Conservation (phyloP, 1,140 invertebrate species). For the Meloidogyne floridensis region DNA sequence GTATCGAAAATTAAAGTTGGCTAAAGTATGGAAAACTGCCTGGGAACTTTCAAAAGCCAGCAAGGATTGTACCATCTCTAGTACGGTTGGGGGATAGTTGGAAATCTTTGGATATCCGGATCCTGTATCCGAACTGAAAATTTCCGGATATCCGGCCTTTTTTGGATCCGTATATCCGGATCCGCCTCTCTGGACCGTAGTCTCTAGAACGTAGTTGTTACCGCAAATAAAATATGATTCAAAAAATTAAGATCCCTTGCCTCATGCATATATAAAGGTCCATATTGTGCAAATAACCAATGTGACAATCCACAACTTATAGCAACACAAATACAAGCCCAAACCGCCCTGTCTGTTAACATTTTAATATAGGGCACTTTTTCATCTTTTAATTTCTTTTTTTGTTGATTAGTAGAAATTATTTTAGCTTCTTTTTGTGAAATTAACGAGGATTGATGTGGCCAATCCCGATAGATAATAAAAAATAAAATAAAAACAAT, state of each 20-base stretch:
- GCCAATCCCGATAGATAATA: conserved; percentile 42
- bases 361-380: conserved; percentile 28
- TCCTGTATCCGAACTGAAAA: too few species aligned
- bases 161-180: too few species aligned
- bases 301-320: conserved; percentile 36
- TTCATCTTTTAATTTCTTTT: not conserved
- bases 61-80: too few species aligned
- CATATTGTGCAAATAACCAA: conserved; percentile 42
- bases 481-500: conserved; percentile 42
- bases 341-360: conserved; percentile 36
- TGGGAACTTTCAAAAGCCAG: too few species aligned
- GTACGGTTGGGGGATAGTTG: too few species aligned
- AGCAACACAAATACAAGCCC: conserved; percentile 15
- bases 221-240: too few species aligned
- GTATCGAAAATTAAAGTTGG: too few species aligned
- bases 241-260: conserved; percentile 10
- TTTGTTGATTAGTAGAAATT: not conserved
- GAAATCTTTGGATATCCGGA: too few species aligned
- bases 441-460: conserved; percentile 26
- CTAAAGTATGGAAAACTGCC: too few species aligned
- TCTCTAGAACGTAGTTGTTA: too few species aligned
- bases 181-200: too few species aligned
- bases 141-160: too few species aligned
- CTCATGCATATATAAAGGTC: conserved; percentile 45
- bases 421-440: conserved; percentile 10